phyloP scores from a whole-genome alignment of 37 sponge, comb jelly and placozoan species.

The Ephydatia muelleri region DNA sequence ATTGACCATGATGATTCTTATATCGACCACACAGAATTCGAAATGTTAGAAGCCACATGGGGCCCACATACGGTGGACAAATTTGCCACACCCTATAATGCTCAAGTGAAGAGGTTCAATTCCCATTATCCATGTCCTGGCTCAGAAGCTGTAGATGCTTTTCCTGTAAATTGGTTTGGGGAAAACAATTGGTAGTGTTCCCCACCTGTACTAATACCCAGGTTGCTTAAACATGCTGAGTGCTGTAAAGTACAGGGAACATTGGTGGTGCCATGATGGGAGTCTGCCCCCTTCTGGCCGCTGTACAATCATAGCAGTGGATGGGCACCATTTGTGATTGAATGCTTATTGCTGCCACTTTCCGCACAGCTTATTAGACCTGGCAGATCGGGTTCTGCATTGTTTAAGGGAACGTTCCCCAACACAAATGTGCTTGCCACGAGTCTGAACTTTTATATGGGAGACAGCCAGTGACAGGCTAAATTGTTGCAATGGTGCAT shows the following conservation, averaged over 20 bases:
- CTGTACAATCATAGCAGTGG: neutral
- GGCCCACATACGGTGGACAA: slow-evolving; percentile 51
- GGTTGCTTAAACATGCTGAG: slow-evolving; percentile 27
- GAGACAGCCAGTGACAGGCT: neutral
- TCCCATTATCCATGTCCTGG: slow-evolving; percentile 16
- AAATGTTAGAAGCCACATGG: slow-evolving; percentile 14
- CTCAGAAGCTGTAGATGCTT: slow-evolving; percentile 48
- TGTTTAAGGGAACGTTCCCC: neutral
- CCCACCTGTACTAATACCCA: slow-evolving; percentile 13
- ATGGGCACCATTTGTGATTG: slow-evolving; percentile 11
- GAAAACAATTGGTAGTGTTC: slow-evolving; percentile 43
- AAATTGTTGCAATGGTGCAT: neutral
- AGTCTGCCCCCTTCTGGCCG: slow-evolving; percentile 50
- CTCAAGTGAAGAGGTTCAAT: slow-evolving; percentile 16
- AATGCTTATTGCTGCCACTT: neutral
- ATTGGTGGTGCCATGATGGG: slow-evolving; percentile 39
- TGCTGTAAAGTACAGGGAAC: slow-evolving; percentile 22
- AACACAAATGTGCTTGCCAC: neutral
- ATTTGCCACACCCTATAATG: slow-evolving; percentile 19
- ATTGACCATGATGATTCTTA: slow-evolving; percentile 37
- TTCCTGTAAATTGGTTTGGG: slow-evolving; percentile 29
- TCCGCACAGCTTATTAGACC: too few species aligned
- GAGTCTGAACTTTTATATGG: neutral
- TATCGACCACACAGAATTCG: slow-evolving; percentile 1
- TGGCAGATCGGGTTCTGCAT: neutral